Conservation (phyloP, 30 jellyfish, hydroid and myxozoan species). For the Chironex yamaguchii region DNA sequence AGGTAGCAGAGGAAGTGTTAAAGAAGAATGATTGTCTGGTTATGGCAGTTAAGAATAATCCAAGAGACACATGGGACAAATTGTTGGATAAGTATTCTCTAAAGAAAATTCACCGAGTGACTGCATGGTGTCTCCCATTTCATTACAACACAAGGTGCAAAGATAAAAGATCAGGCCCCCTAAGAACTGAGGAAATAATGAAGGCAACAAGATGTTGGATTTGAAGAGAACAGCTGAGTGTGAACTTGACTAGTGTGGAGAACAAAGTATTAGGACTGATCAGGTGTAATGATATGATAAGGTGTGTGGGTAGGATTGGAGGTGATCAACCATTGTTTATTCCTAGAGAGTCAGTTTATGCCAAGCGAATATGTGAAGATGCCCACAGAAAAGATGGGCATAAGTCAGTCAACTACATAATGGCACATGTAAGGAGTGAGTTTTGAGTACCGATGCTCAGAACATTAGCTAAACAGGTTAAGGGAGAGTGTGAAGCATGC, state of each 20-base stretch:
- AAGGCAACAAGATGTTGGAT: constrained; percentile 1
- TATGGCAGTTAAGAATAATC: background rate
- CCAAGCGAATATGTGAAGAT: background rate
- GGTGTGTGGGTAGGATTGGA: constrained; percentile 28
- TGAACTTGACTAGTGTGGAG: background rate
- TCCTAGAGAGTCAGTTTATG: constrained; percentile 3
- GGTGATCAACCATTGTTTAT: background rate
- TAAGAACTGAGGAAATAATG: constrained; percentile 36
- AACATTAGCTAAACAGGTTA: constrained; percentile 29
- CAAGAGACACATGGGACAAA: background rate
- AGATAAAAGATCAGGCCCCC: constrained; percentile 12
- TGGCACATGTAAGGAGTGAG: background rate
- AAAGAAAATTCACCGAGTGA: constrained; percentile 21
- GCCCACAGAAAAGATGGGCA: background rate
- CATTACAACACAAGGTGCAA: background rate
- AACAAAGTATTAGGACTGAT: constrained; percentile 3
- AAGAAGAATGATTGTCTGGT: background rate
- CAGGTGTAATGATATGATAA: background rate
- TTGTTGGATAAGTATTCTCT: background rate
- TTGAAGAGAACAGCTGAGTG: background rate
- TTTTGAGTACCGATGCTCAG: constrained; percentile 39
- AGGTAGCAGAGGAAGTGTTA: background rate
- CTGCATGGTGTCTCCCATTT: constrained; percentile 16
- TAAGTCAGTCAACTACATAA: constrained; percentile 3
- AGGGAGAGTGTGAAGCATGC: constrained; percentile 37